phyloP scores from a whole-genome alignment of 2,113 vertebrate species.

The Herpailurus yagouaroundi region DNA sequence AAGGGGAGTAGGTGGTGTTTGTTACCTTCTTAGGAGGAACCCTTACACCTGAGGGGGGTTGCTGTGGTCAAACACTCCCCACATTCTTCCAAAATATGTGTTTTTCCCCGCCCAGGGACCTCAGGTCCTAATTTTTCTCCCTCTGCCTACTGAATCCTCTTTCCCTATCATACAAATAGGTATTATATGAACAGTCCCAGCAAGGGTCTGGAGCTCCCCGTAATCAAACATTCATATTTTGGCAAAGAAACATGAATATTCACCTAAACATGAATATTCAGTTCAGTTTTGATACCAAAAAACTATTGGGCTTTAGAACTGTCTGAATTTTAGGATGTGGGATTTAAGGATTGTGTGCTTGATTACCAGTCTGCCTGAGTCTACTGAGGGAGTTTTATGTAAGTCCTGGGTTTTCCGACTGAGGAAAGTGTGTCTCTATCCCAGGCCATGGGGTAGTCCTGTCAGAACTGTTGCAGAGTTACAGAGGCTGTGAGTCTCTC shows the following conservation, averaged over 20 bases:
- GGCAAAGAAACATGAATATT: conserved; percentile 48
- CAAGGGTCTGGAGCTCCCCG: not conserved
- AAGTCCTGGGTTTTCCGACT: not conserved
- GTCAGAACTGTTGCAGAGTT: rapidly evolving
- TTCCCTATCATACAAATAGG: not conserved
- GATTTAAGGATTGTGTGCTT: not conserved
- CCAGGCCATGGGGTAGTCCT: not conserved
- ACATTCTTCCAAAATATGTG: too few species aligned
- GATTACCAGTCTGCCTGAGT: not conserved
- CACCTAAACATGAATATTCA: not conserved
- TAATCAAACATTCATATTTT: conserved; percentile 59
- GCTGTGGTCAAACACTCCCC: too few species aligned
- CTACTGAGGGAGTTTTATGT: not conserved
- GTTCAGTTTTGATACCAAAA: conserved; percentile 26
- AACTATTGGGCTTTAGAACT: not conserved
- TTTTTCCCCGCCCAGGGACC: too few species aligned
- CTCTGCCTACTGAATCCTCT: too few species aligned
- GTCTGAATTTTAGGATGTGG: not conserved
- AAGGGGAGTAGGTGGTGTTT: too few species aligned
- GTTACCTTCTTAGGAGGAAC: too few species aligned
- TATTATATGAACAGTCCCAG: conserved; percentile 34
- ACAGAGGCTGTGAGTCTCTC: not conserved
- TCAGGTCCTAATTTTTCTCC: too few species aligned
- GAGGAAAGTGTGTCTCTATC: not conserved
- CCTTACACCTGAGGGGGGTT: too few species aligned